Percentiles rank a stretch among this genome's conserved stretches.
These are phyloP conservation scores for Chironomus striatipennis DNA, from an alignment of 1,140 invertebrate genomes.

Conservation along the genomic window DNA sequence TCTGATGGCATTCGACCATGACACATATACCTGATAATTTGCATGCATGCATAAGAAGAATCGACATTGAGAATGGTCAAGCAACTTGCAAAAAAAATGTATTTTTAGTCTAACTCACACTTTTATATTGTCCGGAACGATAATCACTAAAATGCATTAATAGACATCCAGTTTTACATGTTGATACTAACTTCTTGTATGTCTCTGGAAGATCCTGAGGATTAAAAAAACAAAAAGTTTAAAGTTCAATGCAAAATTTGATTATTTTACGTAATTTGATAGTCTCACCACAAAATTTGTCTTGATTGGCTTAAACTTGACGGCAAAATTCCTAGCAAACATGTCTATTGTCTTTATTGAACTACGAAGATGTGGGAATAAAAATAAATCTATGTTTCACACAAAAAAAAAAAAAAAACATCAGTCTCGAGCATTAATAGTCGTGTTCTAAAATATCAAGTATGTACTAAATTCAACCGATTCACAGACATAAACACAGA, in stretches of 20 bases:
- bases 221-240: neutral
- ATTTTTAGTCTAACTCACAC: neutral
- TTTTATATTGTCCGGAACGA: neutral
- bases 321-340: conserved; percentile 8
- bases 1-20: neutral
- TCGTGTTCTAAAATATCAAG: too few relatives aligned
- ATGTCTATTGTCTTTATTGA: neutral
- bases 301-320: conserved; percentile 10
- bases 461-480: too few relatives aligned
- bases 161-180: conserved; percentile 27
- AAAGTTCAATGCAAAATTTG: neutral
- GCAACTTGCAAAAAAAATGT: neutral
- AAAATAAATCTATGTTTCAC: neutral
- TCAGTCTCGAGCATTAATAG: too few relatives aligned
- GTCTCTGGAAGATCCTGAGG: conserved; percentile 32
- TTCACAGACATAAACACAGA: neutral
- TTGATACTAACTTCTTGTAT: conserved; percentile 38
- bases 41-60: too few relatives aligned
- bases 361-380: neutral
- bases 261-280: neutral
- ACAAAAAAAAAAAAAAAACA: too few relatives aligned
- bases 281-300: conserved; percentile 3
- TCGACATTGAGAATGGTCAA: neutral
- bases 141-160: neutral
- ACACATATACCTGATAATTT: neutral